These are phyloP conservation scores for Danaus chrysippus DNA, from an alignment of 2,888 invertebrate genomes.

Conservation along the genomic window DNA sequence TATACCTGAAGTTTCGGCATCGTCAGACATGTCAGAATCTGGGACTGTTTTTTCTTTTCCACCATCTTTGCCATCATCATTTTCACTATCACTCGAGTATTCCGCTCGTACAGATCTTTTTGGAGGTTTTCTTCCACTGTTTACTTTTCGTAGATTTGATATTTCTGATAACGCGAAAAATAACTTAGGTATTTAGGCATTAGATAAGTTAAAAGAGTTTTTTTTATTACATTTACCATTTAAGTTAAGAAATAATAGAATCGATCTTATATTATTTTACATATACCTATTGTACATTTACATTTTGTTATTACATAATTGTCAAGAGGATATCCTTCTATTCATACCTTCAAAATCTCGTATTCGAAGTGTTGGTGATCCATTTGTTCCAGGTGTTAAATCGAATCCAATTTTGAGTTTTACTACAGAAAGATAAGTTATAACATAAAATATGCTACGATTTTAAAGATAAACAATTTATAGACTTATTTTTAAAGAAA, in stretches of 20 bases:
- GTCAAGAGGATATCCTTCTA: background rate
- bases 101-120: conserved; percentile 24
- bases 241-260: no score
- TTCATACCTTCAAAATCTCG: conserved; percentile 51
- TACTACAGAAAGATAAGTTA: conserved; percentile 44
- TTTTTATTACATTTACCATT: no score
- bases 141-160: conserved; percentile 15
- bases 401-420: conserved; percentile 59
- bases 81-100: conserved; percentile 32
- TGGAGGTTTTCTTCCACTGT: conserved; percentile 6
- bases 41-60: conserved; percentile 29
- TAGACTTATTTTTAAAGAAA: no score
- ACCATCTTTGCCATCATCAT: conserved; percentile 32
- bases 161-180: conserved; percentile 8
- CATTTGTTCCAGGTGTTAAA: conserved; percentile 50
- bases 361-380: conserved; percentile 47
- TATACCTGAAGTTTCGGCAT: conserved; percentile 29
- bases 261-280: no score
- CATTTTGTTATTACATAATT: no score
- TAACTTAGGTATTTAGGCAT: background rate
- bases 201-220: no score
- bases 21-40: conserved; percentile 32
- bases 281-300: no score
- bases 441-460: no score
- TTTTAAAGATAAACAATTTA: no score